Percentiles rank a stretch among this genome's conserved stretches.
Evolutionary conservation across 2,113 vertebrate genomes (phyloP).

Genomic region (Anser cygnoides): DNA sequence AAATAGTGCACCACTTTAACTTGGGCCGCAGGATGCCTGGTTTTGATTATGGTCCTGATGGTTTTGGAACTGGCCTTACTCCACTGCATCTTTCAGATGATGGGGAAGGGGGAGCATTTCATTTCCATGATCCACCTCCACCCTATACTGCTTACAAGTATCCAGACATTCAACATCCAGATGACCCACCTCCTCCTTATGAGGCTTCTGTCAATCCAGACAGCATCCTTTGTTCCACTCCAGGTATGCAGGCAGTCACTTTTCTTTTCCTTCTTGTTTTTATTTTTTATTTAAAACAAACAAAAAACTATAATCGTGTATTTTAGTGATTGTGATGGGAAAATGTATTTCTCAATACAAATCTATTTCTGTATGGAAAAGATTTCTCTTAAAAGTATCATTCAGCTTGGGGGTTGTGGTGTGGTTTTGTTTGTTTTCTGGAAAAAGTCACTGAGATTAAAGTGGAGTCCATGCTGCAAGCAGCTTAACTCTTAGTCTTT

Average conservation of each 20-base stretch:
- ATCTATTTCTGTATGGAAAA: background rate
- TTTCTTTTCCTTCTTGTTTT: background rate
- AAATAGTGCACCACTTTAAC: conserved; percentile 97
- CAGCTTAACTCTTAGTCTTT: background rate
- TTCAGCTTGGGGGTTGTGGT: background rate
- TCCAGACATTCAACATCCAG: conserved; percentile 92
- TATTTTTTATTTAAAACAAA: background rate
- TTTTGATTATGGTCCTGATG: conserved; percentile 94
- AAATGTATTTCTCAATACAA: background rate
- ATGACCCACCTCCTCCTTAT: conserved; percentile 95
- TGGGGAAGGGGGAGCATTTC: conserved; percentile 94
- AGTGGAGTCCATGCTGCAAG: background rate
- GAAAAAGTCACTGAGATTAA: background rate
- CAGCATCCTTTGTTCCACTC: conserved; percentile 87
- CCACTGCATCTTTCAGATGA: conserved; percentile 97
- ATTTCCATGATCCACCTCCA: conserved; percentile 96
- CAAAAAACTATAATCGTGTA: background rate
- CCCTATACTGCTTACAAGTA: conserved; percentile 98
- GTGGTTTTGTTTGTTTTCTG: too few species aligned
- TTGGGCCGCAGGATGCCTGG: conserved; percentile 94
- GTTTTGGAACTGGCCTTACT: conserved; percentile 94
- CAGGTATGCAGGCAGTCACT: conserved; percentile 76
- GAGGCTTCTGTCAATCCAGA: conserved; percentile 95
- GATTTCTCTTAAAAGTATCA: background rate
- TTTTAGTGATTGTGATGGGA: background rate